Percentiles rank a stretch among this genome's conserved stretches.
Evolutionary conservation across 1,140 invertebrate genomes (phyloP).

Genomic region (Vanessa atalanta): DNA sequence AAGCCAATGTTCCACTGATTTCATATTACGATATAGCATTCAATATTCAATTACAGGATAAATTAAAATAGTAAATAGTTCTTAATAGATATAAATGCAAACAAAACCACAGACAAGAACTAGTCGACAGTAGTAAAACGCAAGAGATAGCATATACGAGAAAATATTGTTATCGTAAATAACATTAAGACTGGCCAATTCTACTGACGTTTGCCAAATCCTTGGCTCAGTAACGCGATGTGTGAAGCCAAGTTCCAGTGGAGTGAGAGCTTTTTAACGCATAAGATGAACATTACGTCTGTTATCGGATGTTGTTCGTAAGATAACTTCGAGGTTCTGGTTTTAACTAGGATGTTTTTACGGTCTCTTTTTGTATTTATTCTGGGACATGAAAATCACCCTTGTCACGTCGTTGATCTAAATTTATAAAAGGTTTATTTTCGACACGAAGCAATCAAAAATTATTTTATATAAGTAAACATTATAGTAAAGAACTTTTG

Average conservation of each 20-base stretch:
- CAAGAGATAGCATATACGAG: not conserved
- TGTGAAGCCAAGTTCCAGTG: slow-evolving; percentile 14
- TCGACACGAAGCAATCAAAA: too few relatives aligned
- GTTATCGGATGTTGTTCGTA: not conserved
- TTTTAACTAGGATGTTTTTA: not conserved
- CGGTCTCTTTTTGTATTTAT: too few relatives aligned
- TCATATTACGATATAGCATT: too few relatives aligned
- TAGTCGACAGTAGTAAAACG: not conserved
- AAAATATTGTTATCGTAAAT: slow-evolving; percentile 8
- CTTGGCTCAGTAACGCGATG: slow-evolving; percentile 8
- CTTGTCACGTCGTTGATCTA: too few relatives aligned
- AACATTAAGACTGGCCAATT: slow-evolving; percentile 1
- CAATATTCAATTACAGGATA: too few relatives aligned
- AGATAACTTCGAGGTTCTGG: not conserved
- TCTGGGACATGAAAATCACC: too few relatives aligned
- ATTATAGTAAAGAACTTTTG: too few relatives aligned
- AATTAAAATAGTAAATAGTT: too few relatives aligned
- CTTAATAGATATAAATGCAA: not conserved
- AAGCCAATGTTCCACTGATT: too few relatives aligned
- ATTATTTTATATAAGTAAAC: too few relatives aligned
- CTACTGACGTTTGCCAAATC: not conserved
- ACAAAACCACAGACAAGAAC: not conserved
- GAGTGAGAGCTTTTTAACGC: slow-evolving; percentile 17
- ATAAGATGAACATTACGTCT: slow-evolving; percentile 6
- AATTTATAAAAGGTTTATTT: too few relatives aligned